A percentile compares a stretch with the other conserved stretches of the same genome.
Conservation (phyloP, 2,113 vertebrate genomes). For the Bostrychus sinensis region DNA sequence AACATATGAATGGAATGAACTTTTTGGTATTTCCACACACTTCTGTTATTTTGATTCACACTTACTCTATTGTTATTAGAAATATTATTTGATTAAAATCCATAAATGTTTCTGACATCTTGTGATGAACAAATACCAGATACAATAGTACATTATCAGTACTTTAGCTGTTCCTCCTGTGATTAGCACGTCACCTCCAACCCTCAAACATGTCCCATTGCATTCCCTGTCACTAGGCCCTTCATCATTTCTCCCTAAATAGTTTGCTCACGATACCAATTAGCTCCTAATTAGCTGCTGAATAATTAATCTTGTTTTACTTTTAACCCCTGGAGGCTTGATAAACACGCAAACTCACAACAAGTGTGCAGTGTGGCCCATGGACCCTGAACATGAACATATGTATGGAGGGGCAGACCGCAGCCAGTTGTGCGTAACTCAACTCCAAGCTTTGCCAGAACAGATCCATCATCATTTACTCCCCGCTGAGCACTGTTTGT, state of each 20-base stretch:
- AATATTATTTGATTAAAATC: no score
- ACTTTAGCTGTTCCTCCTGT: no score
- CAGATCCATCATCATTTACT: constrained; percentile 71
- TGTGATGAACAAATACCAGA: no score
- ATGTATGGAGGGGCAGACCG: constrained; percentile 16
- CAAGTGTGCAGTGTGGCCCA: constrained; percentile 17
- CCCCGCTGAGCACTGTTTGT: constrained; percentile 62
- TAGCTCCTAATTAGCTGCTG: constrained; percentile 17
- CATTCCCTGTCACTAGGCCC: background rate
- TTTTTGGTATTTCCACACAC: no score
- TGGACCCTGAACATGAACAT: constrained; percentile 10
- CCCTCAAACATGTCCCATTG: background rate
- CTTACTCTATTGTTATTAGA: no score
- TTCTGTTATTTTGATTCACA: no score
- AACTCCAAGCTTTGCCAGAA: constrained; percentile 48
- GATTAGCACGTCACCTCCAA: background rate
- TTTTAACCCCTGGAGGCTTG: constrained; percentile 8
- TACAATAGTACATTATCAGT: no score
- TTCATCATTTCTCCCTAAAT: constrained; percentile 9
- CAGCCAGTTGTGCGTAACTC: constrained; percentile 37
- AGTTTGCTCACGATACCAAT: constrained; percentile 15
- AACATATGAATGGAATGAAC: no score
- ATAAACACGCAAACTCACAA: background rate
- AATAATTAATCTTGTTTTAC: background rate
- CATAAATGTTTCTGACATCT: no score